Base-by-base conservation (phyloP, 92 coral and sea anemone species). In the Parazoanthus atlanticus region DNA sequence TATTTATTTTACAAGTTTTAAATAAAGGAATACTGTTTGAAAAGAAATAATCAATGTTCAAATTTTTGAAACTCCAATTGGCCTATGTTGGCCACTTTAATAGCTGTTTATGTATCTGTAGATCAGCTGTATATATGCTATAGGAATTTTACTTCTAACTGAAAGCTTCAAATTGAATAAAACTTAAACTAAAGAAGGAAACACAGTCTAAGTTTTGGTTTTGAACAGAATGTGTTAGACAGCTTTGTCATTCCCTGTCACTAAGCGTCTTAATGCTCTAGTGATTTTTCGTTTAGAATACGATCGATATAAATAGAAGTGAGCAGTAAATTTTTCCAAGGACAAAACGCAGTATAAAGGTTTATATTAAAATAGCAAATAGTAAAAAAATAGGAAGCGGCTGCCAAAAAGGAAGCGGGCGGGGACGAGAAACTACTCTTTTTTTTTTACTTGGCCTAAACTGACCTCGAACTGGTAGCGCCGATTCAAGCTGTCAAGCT, bases 181-280 rank as follows among this genome's bases (percentile, higher is more conserved):
- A 74, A 74, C 78, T 74, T 74, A 74, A 74, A 74, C 78, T 74
- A 74, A 74, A 74, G 78, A 74, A 74, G 78, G 78, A 74, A 74
- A 74, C 78, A 74, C 78, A 74, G 78, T 74, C 47, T 74, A 74
- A 31, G 78, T 74, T 74, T 74, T 74, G 78, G 78, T 74, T 74
- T 74, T 74, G 78, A 74, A 74, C 78, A 74, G 78, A 74, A 74
- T 74, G 78, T 74, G 31, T 74, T 46, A 74, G 78, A 74, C 5
- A 74, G 78, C 78, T 74, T 33, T 74, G 78, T 74, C 16, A 74
- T 74, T 74, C 78, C 78, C 78, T 74, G 78, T 33, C 78, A 74
- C 78, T 74, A 74, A 74, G 76, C 78, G 65, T 75, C 49, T 38
- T 75, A 74, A 33, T 74, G 36, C 79, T 74, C 47, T 74, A 38